Evolutionary conservation across 2,797 vertebrate species (phyloP).

Genomic region (Toxotes lorentzi): DNA sequence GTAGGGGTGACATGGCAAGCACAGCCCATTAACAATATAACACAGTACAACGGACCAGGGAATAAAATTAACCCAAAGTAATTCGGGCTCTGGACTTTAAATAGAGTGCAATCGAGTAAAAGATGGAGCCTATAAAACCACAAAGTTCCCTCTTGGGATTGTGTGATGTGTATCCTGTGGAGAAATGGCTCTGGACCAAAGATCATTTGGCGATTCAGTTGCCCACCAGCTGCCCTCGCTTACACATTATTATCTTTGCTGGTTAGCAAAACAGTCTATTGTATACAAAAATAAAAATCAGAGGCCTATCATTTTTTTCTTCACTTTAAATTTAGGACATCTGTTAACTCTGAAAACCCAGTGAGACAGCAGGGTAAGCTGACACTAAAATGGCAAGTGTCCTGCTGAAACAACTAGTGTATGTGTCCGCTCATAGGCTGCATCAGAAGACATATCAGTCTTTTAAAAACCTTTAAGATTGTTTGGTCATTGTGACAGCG

Average conservation of each 20-base stretch:
- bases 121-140: slow-evolving; percentile 38
- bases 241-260: slow-evolving; percentile 36
- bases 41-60: slow-evolving; percentile 3
- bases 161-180: slow-evolving; percentile 46
- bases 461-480: slow-evolving; percentile 22
- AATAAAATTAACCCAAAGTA: slow-evolving; percentile 34
- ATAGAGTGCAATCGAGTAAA: slow-evolving; percentile 35
- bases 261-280: neutral
- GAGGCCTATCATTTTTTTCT: neutral
- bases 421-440: neutral
- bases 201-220: slow-evolving; percentile 47
- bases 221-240: slow-evolving; percentile 20
- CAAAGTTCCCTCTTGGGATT: slow-evolving; percentile 46
- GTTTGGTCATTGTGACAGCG: slow-evolving; percentile 14
- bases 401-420: slow-evolving; percentile 7
- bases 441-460: neutral
- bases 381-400: slow-evolving; percentile 8
- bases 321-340: neutral
- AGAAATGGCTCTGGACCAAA: slow-evolving; percentile 46
- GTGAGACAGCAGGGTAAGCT: neutral
- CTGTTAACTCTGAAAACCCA: neutral
- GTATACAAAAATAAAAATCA: slow-evolving; percentile 4
- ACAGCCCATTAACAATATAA: slow-evolving; percentile 12
- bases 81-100: slow-evolving; percentile 24
- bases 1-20: slow-evolving; percentile 9